Evolutionary conservation across 2,888 invertebrate genomes (phyloP).

Genomic region (Drosophila nigricruria): DNA sequence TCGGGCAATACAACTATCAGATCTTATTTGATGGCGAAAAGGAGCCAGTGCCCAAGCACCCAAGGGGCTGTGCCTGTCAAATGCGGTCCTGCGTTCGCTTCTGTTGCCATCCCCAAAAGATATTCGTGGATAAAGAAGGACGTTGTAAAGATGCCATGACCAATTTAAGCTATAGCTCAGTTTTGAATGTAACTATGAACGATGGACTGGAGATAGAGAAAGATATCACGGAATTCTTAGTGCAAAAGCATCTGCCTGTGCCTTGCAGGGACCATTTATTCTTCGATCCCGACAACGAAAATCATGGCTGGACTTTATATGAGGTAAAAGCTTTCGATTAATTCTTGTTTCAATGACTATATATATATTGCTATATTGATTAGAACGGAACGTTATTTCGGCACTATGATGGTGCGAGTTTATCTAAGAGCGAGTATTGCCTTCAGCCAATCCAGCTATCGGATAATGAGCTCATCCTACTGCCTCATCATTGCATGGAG

Average conservation of each 20-base stretch:
- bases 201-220: conserved; percentile 14
- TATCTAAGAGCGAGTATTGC: conserved; percentile 50
- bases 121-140: neutral
- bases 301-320: conserved; percentile 36
- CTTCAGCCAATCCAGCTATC: conserved; percentile 28
- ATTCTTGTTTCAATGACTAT: neutral
- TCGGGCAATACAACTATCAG: conserved; percentile 52
- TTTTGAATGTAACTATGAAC: conserved; percentile 35
- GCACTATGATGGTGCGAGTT: conserved; percentile 8
- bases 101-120: conserved; percentile 57
- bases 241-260: conserved; percentile 43
- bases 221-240: conserved; percentile 25
- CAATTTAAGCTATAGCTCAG: neutral
- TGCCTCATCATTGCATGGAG: conserved; percentile 29
- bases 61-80: conserved; percentile 72
- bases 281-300: neutral
- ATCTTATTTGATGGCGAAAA: conserved; percentile 3
- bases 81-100: conserved; percentile 79
- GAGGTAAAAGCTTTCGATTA: conserved; percentile 20
- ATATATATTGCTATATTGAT: neutral
- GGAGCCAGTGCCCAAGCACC: conserved; percentile 38
- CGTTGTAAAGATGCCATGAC: neutral
- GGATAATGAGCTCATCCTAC: neutral
- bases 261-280: conserved; percentile 25
- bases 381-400: conserved; percentile 42